phyloP scores from a whole-genome alignment of 2,113 vertebrate species.

The Murina feae region DNA sequence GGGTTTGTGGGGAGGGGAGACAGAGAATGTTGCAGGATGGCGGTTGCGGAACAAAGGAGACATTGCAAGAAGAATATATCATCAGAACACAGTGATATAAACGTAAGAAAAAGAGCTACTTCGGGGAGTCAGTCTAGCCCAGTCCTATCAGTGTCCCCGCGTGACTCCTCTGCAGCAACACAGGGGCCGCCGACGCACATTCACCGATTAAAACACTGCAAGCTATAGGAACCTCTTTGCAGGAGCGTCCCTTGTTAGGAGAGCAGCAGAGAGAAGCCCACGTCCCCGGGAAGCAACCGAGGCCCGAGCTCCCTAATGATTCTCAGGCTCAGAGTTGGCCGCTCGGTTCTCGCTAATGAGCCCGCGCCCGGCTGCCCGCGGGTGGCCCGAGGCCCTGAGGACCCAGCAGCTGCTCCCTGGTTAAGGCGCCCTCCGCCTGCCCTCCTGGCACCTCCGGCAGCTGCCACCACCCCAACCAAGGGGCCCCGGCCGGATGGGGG shows the following conservation, averaged over 20 bases:
- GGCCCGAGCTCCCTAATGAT: neutral
- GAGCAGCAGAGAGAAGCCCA: neutral
- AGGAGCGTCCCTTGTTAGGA: neutral
- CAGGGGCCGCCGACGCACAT: neutral
- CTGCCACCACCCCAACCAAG: neutral
- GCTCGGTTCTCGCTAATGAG: neutral
- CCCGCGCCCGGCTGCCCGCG: neutral
- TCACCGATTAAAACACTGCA: neutral
- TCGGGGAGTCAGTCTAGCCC: too few relatives aligned
- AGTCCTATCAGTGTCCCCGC: fast-evolving
- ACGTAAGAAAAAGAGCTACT: too few relatives aligned
- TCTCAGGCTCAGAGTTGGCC: neutral
- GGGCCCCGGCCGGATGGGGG: too few relatives aligned
- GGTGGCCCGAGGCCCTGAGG: neutral
- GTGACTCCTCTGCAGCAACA: too few relatives aligned
- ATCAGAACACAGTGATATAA: too few relatives aligned
- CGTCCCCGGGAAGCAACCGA: neutral
- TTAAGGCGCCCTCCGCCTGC: conserved; percentile 28
- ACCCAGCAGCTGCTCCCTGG: conserved; percentile 54
- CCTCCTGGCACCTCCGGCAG: neutral
- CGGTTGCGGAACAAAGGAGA: too few relatives aligned
- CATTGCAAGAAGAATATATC: too few relatives aligned
- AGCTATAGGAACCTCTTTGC: neutral
- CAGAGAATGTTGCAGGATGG: too few relatives aligned
- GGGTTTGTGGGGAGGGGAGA: too few relatives aligned